phyloP scores from a whole-genome alignment of 1,140 invertebrate genomes.

The Pseudomyrmex sp. region DNA sequence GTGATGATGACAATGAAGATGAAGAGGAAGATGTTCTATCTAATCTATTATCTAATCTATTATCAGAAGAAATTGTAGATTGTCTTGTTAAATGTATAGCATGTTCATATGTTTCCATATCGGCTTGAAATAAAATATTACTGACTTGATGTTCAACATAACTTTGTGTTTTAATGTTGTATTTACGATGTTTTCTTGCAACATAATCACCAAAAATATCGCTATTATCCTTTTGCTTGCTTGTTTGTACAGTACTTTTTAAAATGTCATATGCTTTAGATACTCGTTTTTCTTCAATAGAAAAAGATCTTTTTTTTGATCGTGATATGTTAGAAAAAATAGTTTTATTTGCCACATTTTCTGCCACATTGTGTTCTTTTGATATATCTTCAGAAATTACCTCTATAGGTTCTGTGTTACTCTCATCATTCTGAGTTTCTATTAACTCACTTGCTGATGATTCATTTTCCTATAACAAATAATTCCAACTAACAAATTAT shows the following conservation, averaged over 20 bases:
- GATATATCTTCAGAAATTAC: neutral
- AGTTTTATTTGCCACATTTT: conserved; percentile 4
- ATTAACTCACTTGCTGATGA: neutral
- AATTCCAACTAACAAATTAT: conserved; percentile 3
- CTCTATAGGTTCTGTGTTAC: neutral
- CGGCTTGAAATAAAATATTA: too few relatives aligned
- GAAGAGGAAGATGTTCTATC: too few relatives aligned
- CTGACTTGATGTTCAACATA: too few relatives aligned
- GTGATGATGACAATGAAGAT: too few relatives aligned
- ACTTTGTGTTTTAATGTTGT: neutral
- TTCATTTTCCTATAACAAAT: conserved; percentile 10
- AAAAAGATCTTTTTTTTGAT: neutral
- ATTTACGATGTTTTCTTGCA: conserved; percentile 9
- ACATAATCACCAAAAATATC: neutral
- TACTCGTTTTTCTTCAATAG: neutral
- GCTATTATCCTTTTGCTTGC: conserved; percentile 4
- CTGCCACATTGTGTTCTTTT: neutral
- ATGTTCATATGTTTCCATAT: too few relatives aligned
- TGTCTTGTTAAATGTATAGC: too few relatives aligned
- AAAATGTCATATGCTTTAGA: conserved; percentile 1
- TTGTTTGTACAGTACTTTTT: conserved; percentile 8
- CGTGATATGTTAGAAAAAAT: neutral
- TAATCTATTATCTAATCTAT: too few relatives aligned
- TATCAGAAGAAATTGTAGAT: too few relatives aligned
- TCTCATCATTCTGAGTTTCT: conserved; percentile 11